Base-by-base conservation (phyloP, 2,888 invertebrate genomes). In the Smittia sp. region DNA sequence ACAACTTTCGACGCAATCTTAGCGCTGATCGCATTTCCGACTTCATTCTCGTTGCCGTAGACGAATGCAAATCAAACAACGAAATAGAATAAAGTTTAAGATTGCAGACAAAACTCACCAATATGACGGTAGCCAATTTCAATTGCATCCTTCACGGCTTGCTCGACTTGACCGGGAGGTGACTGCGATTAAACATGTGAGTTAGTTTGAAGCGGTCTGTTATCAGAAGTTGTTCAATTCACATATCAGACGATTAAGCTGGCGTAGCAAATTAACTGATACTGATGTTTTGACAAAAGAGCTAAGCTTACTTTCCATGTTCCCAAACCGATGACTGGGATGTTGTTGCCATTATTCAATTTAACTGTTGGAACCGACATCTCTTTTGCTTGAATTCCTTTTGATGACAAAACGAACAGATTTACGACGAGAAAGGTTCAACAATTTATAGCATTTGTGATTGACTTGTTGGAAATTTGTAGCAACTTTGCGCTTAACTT, bases 101-200 rank as follows among this genome's bases (percentile, higher is more conserved):
- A n/a, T 46, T 88, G 86, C 77, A 90, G 46, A 46, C 4, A 3
- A 32, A n/a, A 13, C 46, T 46, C 15, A 46, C 46, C 92, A 75
- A 92, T 85, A 78, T 90, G 90, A 7, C 91, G 86, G 79, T 92
- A 92, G 3, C 92, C 92, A 73, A 86, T 81, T 76, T 90, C 88
- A 72, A 92, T 88, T 1, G 91, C 91, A 78, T 88, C 85, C 78
- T 88, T 88, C 0, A 90, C 86, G 0, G 89, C 89, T 77, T 86
- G 83, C 2, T 84, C 84, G 0, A 88, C 88, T 78, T 89, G 86
- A 32, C 87, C 88, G 32, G 87, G 85, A 77, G 87, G 85, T 0
- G 90, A 88, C 90, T 91, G 76, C 27, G 83, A 81, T 73, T 76
- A 39, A 67, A 27, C 11, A 27, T 15, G 38, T 38, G 24, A 25